Evolutionary conservation across 1,140 invertebrate genomes (phyloP).

Genomic region (Potamilus streckersoni): DNA sequence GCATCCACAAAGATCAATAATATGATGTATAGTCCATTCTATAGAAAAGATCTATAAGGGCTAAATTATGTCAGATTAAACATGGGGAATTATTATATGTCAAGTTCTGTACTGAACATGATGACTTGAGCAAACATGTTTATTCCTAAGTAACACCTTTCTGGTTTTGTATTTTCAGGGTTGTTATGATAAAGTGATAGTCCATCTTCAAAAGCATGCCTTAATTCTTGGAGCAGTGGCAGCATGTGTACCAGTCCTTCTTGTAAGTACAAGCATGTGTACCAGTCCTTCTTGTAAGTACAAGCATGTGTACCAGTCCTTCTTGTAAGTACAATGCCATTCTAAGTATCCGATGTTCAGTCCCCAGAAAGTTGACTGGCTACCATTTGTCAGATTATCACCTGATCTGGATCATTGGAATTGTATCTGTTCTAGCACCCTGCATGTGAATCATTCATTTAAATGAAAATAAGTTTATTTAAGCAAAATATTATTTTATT

Average conservation of each 20-base stretch:
- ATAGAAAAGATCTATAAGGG: no score
- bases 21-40: no score
- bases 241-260: conserved; percentile 53
- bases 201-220: conserved; percentile 47
- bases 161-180: conserved; percentile 42
- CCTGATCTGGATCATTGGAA: neutral
- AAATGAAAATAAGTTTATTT: neutral
- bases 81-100: no score
- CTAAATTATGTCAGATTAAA: no score
- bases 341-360: neutral
- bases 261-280: conserved; percentile 54
- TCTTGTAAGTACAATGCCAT: conserved; percentile 43
- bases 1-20: no score
- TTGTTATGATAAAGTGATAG: conserved; percentile 55
- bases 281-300: conserved; percentile 59
- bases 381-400: neutral
- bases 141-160: neutral
- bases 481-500: no score
- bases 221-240: conserved; percentile 56
- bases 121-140: neutral
- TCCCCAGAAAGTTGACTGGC: neutral
- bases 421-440: neutral
- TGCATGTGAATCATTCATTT: neutral
- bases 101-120: neutral
- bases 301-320: conserved; percentile 52